Evolutionary conservation across 2,797 vertebrate species (phyloP).

Genomic region (Tenualosa ilisha): DNA sequence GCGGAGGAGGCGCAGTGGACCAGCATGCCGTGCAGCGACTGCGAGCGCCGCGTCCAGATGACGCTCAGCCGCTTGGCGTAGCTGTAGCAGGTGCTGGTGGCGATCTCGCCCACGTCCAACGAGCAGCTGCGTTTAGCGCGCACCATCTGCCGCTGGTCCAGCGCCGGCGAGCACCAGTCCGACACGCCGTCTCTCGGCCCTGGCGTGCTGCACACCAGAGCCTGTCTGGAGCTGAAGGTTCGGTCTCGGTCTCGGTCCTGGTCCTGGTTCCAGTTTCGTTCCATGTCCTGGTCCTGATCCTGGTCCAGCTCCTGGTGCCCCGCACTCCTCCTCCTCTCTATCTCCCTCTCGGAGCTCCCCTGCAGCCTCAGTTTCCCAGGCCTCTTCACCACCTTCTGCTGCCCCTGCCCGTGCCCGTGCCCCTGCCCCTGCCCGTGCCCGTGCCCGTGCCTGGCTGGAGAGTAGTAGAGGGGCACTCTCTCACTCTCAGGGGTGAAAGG

Average conservation of each 20-base stretch:
- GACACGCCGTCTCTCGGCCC: constrained; percentile 3
- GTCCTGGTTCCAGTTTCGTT: too few species aligned
- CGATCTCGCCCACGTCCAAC: constrained; percentile 75
- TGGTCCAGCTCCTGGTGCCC: constrained; percentile 40
- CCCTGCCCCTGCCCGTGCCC: too few species aligned
- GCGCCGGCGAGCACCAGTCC: background rate
- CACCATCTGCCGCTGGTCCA: constrained; percentile 54
- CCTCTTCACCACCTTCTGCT: constrained; percentile 62
- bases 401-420: background rate
- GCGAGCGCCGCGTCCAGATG: constrained; percentile 88
- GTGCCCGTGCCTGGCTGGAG: constrained; percentile 53
- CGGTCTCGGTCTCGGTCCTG: constrained; percentile 23
- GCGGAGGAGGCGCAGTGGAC: constrained; percentile 76
- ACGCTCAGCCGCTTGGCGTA: constrained; percentile 87
- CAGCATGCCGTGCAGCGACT: constrained; percentile 89
- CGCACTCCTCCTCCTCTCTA: background rate
- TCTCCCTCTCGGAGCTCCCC: constrained; percentile 49
- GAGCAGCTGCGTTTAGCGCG: constrained; percentile 78
- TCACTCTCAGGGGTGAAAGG: constrained; percentile 67
- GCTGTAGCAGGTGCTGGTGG: constrained; percentile 74
- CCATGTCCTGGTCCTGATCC: constrained; percentile 37
- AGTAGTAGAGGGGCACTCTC: constrained; percentile 72
- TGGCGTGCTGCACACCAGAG: constrained; percentile 48
- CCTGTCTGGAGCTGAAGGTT: constrained; percentile 57
- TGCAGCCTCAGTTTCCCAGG: constrained; percentile 51